Conservation (phyloP, 2,888 invertebrate species). For the Invenusta paracnida region DNA sequence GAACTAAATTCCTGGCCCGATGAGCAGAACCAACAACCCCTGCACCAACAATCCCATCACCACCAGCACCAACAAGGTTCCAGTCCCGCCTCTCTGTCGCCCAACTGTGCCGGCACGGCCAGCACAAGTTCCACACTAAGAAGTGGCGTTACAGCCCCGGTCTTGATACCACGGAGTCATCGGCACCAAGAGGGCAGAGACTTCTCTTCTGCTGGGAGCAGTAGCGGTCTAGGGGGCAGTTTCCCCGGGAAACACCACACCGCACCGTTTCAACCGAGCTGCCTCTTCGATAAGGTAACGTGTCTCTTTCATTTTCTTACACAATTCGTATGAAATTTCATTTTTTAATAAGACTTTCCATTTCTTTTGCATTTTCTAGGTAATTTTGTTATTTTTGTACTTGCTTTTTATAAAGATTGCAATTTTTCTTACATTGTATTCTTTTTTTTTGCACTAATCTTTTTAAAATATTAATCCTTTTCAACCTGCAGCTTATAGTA, state of each 20-base stretch:
- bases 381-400: too few relatives aligned
- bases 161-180: neutral
- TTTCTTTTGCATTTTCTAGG: too few relatives aligned
- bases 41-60: neutral
- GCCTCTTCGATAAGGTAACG: neutral
- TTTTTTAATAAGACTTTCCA: too few relatives aligned
- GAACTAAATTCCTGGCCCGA: slow-evolving; percentile 6
- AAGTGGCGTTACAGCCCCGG: neutral
- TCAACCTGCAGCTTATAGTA: too few relatives aligned
- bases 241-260: slow-evolving; percentile 6
- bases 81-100: neutral
- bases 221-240: slow-evolving; percentile 33
- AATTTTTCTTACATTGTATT: too few relatives aligned
- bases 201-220: slow-evolving; percentile 19
- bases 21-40: neutral
- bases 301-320: too few relatives aligned
- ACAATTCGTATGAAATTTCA: too few relatives aligned
- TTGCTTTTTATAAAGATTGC: too few relatives aligned
- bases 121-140: neutral
- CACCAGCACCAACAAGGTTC: too few relatives aligned
- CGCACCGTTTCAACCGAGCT: neutral
- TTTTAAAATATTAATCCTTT: too few relatives aligned
- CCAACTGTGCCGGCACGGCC: neutral
- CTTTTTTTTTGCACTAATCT: too few relatives aligned
- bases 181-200: neutral